A percentile compares a stretch with the other conserved stretches of the same genome.
These are phyloP conservation scores for Lottia gigantea DNA, from an alignment of 2,888 invertebrate genomes.

Conservation along the genomic window DNA sequence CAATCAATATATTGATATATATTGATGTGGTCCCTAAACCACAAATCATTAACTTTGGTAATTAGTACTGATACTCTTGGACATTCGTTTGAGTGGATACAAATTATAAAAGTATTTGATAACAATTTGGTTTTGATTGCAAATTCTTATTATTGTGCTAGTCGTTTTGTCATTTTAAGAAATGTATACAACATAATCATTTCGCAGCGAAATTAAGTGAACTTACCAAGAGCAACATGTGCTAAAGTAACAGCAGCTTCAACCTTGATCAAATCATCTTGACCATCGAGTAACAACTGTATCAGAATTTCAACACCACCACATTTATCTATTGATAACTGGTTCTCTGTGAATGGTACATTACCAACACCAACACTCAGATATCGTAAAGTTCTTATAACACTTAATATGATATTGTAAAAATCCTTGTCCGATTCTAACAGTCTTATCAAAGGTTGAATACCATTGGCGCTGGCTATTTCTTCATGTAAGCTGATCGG, in stretches of 20 bases:
- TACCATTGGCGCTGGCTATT: slow-evolving; percentile 61
- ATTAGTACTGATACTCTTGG: too few relatives aligned
- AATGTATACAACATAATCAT: not conserved
- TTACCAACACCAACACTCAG: slow-evolving; percentile 65
- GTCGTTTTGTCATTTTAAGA: too few relatives aligned
- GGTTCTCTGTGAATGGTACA: slow-evolving; percentile 60
- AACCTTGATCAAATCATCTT: slow-evolving; percentile 62
- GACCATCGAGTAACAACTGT: slow-evolving; percentile 64
- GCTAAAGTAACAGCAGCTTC: slow-evolving; percentile 65
- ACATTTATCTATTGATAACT: slow-evolving; percentile 57
- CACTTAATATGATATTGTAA: slow-evolving; percentile 59
- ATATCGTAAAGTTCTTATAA: slow-evolving; percentile 59
- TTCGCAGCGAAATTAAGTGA: slow-evolving; percentile 26
- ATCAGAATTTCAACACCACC: slow-evolving; percentile 62
- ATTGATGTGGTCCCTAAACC: too few relatives aligned
- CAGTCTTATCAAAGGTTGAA: slow-evolving; percentile 59
- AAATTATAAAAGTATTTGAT: too few relatives aligned
- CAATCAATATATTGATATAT: too few relatives aligned
- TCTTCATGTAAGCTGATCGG: slow-evolving; percentile 58
- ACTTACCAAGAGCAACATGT: slow-evolving; percentile 61
- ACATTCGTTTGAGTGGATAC: too few relatives aligned
- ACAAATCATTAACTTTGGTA: too few relatives aligned
- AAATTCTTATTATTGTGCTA: not conserved
- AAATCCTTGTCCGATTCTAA: slow-evolving; percentile 61
- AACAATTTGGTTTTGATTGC: not conserved